Evolutionary conservation across 1,140 invertebrate genomes (phyloP), one percentile per base, ranked within the genome.

Genomic region (Caenorhabditis inopinata): DNA sequence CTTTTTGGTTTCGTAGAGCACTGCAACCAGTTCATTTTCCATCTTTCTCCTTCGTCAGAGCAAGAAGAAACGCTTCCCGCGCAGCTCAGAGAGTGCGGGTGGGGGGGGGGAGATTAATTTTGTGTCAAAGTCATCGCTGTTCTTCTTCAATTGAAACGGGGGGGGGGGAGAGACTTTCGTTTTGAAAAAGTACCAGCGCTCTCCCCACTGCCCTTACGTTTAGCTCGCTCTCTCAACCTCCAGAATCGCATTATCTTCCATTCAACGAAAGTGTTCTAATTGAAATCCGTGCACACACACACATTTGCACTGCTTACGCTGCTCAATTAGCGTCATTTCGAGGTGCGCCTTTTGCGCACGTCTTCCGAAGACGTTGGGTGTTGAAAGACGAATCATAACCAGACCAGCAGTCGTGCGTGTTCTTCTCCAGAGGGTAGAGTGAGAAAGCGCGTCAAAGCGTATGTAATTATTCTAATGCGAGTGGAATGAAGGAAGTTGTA

Each of bases 251-350:
- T 21, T 1, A 38, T 38, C n/a, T 18, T 38, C 32, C 11, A 38
- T 25, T 6, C 25, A 7, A n/a, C n/a, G 32, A 68, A 68, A 68
- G 58, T 68, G 58, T 68, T 68, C 58, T 68, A 68, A 68, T 68
- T 68, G 58, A 68, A 68, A 68, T 68, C 58, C 58, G 29, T 38
- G 32, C 32, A 21, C 25, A 53, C 21, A 12, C 53, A 68, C 58
- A 42, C 58, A 68, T 68, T 68, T 38, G 58, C 58, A 68, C 32
- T 68, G 58, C 58, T 68, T 68, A 68, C 58, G 58, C 58, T 68
- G 58, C 58, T 68, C 58, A 68, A 68, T 68, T 68, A 68, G 58
- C 58, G 58, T 68, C 58, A 68, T 68, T 68, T 68, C 58, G 58
- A 68, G 58, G 58, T 53, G 49, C 6, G 5, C 6, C 6, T 42